Percentiles rank a stretch among this genome's conserved stretches.
phyloP scores from a whole-genome alignment of 1,140 invertebrate genomes.

The Heterodera schachtii region DNA sequence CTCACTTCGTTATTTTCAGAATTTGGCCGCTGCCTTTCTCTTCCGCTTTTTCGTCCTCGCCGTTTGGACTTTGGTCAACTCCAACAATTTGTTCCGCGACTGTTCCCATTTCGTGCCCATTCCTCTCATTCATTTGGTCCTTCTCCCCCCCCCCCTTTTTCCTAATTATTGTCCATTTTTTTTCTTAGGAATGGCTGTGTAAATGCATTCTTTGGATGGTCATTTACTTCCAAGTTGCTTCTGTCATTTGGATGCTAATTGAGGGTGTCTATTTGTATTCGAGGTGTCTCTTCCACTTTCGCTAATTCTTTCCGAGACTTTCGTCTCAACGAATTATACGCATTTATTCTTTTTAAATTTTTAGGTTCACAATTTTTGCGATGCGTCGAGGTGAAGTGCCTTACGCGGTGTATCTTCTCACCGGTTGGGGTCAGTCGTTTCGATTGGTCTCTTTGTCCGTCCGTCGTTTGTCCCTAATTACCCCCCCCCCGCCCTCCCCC shows the following conservation, averaged over 20 bases:
- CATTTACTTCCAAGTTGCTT: conserved; percentile 65
- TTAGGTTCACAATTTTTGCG: conserved; percentile 62
- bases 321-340: no score
- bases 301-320: not conserved
- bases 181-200: conserved; percentile 62
- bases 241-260: conserved; percentile 65
- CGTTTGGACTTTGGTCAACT: conserved; percentile 57
- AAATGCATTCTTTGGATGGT: conserved; percentile 63
- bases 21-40: conserved; percentile 68
- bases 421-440: conserved; percentile 60
- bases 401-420: conserved; percentile 55
- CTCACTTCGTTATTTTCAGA: conserved; percentile 26
- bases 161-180: not conserved
- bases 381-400: conserved; percentile 60
- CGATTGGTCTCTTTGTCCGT: not conserved
- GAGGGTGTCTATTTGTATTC: conserved; percentile 52
- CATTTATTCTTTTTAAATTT: not conserved
- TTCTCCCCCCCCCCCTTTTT: not conserved
- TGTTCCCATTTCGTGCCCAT: conserved; percentile 55
- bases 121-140: conserved; percentile 44
- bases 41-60: conserved; percentile 65
- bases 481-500: no score
- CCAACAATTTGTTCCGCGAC: conserved; percentile 61
- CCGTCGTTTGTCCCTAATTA: no score
- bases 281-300: conserved; percentile 2